Conservation (phyloP, 1,140 invertebrate genomes). For the Pemphigus obesinymphae region DNA sequence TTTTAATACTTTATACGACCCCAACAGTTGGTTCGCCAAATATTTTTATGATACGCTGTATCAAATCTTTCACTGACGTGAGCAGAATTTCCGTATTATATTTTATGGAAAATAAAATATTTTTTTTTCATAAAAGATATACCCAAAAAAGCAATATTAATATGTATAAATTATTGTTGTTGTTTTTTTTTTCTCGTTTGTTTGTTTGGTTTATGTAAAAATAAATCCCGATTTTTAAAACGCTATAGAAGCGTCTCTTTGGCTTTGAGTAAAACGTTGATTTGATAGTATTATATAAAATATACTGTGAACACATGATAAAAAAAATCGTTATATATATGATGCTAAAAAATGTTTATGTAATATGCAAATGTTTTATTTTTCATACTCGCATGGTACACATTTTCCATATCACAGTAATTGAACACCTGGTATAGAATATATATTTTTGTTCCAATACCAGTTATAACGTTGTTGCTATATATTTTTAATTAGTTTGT, state of each 20-base stretch:
- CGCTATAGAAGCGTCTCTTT: not conserved
- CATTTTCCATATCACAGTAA: too few species aligned
- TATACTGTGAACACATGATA: not conserved
- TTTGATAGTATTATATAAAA: not conserved
- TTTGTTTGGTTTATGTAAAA: not conserved
- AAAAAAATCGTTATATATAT: not conserved
- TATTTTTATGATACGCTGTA: not conserved
- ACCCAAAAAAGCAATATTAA: not conserved
- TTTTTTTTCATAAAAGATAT: not conserved
- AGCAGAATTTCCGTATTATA: not conserved
- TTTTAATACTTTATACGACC: constrained; percentile 23
- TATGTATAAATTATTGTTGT: not conserved
- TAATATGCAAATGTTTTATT: not conserved
- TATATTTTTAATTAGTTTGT: too few species aligned
- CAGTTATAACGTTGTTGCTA: too few species aligned
- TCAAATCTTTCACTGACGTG: constrained; percentile 11
- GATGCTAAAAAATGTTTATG: not conserved
- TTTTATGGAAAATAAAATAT: not conserved
- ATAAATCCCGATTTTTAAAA: not conserved
- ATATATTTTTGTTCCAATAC: too few species aligned
- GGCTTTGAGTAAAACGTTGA: not conserved
- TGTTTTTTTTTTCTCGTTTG: too few species aligned
- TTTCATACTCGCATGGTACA: not conserved
- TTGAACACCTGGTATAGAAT: too few species aligned
- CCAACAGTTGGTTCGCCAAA: constrained; percentile 12